Base-by-base conservation (phyloP, 2,113 vertebrate species). In the Barnardius zonarius region DNA sequence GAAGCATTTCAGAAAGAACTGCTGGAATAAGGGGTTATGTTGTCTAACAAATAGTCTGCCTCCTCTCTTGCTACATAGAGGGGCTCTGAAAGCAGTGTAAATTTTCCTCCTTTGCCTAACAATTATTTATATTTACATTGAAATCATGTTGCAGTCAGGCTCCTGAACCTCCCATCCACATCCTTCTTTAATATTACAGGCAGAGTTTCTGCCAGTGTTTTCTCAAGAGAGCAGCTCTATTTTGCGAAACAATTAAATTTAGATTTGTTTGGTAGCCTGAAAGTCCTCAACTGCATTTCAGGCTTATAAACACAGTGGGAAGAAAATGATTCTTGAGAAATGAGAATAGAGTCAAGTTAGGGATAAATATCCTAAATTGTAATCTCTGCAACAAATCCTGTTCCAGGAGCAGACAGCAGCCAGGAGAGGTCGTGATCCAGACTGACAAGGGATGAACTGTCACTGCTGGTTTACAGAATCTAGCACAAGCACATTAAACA, bases 181-280 rank as follows among this genome's bases (percentile, higher is more conserved):
- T 94, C 76, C 37, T 88, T 90, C 61, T 94, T 93, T 95, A 95
- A 88, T 91, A 90, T 77, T 82, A 85, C 23, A 87, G 63, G 20
- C 68, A 55, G 66, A 17, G 35, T 77, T 95, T 95, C 85, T 94
- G 87, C 7, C 33, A 94, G 75, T 72, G 49, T 81, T 83, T 91
- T 75, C 78, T 88, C 93, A 68, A 89, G 77, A 81, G 76, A 91
- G n/a, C 7, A 80, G 46, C 57, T 84, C 72, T 77, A n/a, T 93
- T 96, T 92, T 62, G 15, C 67, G 63, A 97, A 94, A 95, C 83
- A 95, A 96, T 96, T 94, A 95, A 77, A 97, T 88, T 62, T 91
- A 91, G 92, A 96, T 97, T 93, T 96, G 76, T 88, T 96, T 94
- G 90, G 74, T 92, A 84, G 41, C 75, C 88, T 90, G 70, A 74